Percentiles rank a stretch among this genome's conserved stretches.
These are phyloP conservation scores for Spongilla lacustris DNA, from an alignment of 37 sponge, comb jelly and placozoan species.

Conservation along the genomic window DNA sequence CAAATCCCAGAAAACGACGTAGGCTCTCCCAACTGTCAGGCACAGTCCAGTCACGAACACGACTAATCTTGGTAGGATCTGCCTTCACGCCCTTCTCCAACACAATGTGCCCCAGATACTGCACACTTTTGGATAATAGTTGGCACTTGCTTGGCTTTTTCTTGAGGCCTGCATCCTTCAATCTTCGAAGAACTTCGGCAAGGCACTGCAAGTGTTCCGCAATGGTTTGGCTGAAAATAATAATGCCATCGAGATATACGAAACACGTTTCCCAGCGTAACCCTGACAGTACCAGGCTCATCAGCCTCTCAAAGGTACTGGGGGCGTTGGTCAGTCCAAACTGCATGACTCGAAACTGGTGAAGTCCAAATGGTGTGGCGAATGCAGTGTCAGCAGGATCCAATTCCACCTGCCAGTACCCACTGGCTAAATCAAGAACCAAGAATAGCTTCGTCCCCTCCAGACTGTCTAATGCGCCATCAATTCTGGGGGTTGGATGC, in stretches of 20 bases:
- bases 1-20: constrained; percentile 26
- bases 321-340: constrained; percentile 49
- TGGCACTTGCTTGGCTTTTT: constrained; percentile 40
- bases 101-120: constrained; percentile 40
- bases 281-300: constrained; percentile 28
- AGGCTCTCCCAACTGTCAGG: background rate
- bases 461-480: no score
- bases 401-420: constrained; percentile 38
- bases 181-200: background rate
- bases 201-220: constrained; percentile 11
- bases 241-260: constrained; percentile 36
- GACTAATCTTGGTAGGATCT: constrained; percentile 11
- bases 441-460: background rate
- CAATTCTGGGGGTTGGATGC: constrained; percentile 31
- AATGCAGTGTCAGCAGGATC: constrained; percentile 21
- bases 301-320: constrained; percentile 44
- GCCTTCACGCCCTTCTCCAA: background rate
- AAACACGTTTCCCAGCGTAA: constrained; percentile 18
- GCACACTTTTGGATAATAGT: background rate
- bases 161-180: constrained; percentile 29
- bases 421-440: constrained; percentile 17
- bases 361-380: constrained; percentile 14
- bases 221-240: constrained; percentile 18
- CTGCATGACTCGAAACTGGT: constrained; percentile 39
- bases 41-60: constrained; percentile 11